Percentiles rank a stretch among this genome's conserved stretches.
Evolutionary conservation across 2,113 vertebrate species (phyloP).

Genomic region (Australoheros scitulus): DNA sequence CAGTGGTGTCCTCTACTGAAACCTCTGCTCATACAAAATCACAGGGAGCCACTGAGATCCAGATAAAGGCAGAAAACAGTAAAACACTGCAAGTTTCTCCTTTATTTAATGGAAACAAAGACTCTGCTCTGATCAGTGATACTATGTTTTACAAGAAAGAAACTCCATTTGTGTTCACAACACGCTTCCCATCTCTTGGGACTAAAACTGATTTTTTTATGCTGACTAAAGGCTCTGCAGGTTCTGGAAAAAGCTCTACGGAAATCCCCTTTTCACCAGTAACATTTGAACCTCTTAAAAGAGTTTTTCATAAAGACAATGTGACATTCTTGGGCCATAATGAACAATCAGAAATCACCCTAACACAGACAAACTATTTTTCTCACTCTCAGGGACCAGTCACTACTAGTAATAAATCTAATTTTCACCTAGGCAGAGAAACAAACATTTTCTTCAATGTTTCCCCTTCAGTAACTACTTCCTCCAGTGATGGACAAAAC

Average conservation of each 20-base stretch:
- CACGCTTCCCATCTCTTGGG: constrained; percentile 26
- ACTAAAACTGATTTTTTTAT: constrained; percentile 26
- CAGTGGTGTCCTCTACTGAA: constrained; percentile 8
- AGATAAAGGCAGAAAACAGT: not conserved
- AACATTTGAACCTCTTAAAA: constrained; percentile 23
- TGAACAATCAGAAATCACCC: constrained; percentile 26
- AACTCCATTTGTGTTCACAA: constrained; percentile 13
- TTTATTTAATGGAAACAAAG: constrained; percentile 25
- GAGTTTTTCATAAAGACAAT: not conserved
- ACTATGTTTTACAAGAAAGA: constrained; percentile 11
- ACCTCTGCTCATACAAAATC: constrained; percentile 18
- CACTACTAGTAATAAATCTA: constrained; percentile 33
- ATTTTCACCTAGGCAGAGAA: constrained; percentile 46
- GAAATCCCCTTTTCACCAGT: not conserved
- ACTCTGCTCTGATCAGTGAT: constrained; percentile 24
- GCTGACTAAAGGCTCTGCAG: constrained; percentile 24
- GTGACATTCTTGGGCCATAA: not conserved
- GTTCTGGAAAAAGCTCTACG: constrained; percentile 6
- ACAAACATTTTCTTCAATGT: constrained; percentile 6
- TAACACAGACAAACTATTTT: not conserved
- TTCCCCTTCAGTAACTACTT: constrained; percentile 39
- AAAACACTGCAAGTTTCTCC: not conserved
- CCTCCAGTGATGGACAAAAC: constrained; percentile 34
- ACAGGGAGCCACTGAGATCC: not conserved
- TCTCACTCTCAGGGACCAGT: constrained; percentile 20